phyloP scores from a whole-genome alignment of 1,140 invertebrate species.

The Dolichoris vasculosae region DNA sequence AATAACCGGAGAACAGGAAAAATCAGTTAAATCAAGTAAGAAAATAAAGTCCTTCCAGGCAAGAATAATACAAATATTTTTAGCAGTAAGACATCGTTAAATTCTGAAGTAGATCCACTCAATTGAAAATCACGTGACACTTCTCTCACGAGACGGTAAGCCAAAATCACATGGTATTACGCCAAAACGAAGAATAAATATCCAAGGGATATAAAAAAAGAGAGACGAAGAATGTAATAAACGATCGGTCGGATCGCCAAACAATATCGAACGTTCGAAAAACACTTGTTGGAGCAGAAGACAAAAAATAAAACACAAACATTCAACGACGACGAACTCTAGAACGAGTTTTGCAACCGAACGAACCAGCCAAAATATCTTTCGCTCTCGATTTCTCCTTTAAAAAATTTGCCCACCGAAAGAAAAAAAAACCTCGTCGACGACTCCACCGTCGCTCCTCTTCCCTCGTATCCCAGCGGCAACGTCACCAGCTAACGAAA shows the following conservation, averaged over 20 bases:
- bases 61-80: not conserved
- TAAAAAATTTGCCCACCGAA: not conserved
- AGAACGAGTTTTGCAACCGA: not conserved
- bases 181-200: not conserved
- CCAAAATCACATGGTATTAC: slow-evolving; percentile 13
- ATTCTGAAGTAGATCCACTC: slow-evolving; percentile 15
- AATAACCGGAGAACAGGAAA: not conserved
- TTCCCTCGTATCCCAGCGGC: not conserved
- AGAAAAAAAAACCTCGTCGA: not conserved
- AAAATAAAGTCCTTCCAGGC: not conserved
- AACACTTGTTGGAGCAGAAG: slow-evolving; percentile 45
- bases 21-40: not conserved
- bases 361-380: not conserved
- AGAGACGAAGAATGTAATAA: no score
- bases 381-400: not conserved
- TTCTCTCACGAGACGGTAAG: slow-evolving; percentile 10
- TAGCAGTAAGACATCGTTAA: not conserved
- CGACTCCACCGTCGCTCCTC: not conserved
- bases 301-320: not conserved
- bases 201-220: not conserved
- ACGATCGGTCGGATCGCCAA: not conserved
- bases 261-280: not conserved
- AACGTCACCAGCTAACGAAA: no score
- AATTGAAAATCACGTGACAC: slow-evolving; percentile 42
- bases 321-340: not conserved